Percentiles rank a stretch among this genome's conserved stretches.
phyloP scores from a whole-genome alignment of 2,888 invertebrate genomes.

The Drosophila lacicola region DNA sequence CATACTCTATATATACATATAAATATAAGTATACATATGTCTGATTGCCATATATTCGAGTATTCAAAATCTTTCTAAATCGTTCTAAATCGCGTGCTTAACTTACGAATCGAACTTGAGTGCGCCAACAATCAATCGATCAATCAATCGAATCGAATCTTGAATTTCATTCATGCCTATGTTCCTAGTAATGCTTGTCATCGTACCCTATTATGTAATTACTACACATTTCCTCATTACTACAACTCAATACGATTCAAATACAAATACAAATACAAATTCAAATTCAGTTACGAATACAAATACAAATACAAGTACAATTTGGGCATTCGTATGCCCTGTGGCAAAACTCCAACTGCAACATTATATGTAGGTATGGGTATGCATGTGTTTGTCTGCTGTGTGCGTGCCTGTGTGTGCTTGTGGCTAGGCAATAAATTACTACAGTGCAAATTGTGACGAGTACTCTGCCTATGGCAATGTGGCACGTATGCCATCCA shows the following conservation, averaged over 20 bases:
- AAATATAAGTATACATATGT: constrained; percentile 1
- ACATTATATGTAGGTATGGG: constrained; percentile 8
- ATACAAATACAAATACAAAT: constrained; percentile 34
- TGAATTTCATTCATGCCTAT: constrained; percentile 51
- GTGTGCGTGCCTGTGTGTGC: constrained; percentile 13
- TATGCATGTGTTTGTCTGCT: constrained; percentile 6
- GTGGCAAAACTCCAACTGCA: constrained; percentile 38
- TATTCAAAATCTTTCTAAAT: constrained; percentile 55
- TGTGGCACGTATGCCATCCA: constrained; percentile 86
- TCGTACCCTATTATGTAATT: constrained; percentile 40
- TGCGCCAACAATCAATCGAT: constrained; percentile 25
- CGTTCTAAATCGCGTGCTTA: constrained; percentile 49
- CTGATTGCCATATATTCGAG: constrained; percentile 65
- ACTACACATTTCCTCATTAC: constrained; percentile 49
- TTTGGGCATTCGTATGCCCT: constrained; percentile 2
- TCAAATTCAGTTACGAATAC: constrained; percentile 39
- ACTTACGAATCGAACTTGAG: constrained; percentile 35
- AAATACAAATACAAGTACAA: constrained; percentile 27
- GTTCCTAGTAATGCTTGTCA: constrained; percentile 79
- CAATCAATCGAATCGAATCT: constrained; percentile 24
- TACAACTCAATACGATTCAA: constrained; percentile 46
- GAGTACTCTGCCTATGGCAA: constrained; percentile 73
- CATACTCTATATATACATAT: neutral
- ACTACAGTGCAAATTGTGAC: constrained; percentile 56
- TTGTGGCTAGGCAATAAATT: constrained; percentile 56